Evolutionary conservation across 2,797 vertebrate genomes (phyloP).

Genomic region (Cetoscarus ocellatus): DNA sequence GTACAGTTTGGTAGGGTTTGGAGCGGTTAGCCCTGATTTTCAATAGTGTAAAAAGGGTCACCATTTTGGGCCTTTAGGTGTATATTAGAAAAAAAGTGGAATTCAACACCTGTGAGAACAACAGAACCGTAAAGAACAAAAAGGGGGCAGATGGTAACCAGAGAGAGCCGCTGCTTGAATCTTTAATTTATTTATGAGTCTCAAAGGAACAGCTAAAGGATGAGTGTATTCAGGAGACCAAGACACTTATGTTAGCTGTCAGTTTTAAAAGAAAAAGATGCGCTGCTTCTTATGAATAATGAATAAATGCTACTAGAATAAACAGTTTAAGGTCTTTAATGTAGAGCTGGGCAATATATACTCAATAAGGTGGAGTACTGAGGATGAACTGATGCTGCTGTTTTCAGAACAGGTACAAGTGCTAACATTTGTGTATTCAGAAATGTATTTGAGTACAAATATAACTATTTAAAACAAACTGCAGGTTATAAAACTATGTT

Average conservation of each 20-base stretch:
- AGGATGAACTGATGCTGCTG: no score
- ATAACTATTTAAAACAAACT: no score
- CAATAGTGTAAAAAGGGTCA: no score
- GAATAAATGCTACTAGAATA: constrained; percentile 32
- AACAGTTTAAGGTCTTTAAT: not conserved
- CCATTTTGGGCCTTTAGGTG: no score
- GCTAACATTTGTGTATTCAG: no score
- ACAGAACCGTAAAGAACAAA: constrained; percentile 24
- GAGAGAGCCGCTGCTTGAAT: constrained; percentile 38
- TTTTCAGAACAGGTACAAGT: no score
- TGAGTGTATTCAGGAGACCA: constrained; percentile 23
- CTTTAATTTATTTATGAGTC: constrained; percentile 64
- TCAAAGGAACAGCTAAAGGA: constrained; percentile 47
- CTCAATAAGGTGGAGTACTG: no score
- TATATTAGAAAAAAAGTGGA: constrained; percentile 25
- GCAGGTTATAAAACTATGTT: no score
- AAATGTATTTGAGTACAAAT: no score
- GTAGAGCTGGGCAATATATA: no score
- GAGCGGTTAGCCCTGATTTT: no score
- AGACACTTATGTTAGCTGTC: not conserved
- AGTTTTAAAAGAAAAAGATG: constrained; percentile 15
- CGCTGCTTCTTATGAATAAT: constrained; percentile 57
- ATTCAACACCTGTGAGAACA: constrained; percentile 42
- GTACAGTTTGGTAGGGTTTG: no score
- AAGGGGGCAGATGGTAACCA: constrained; percentile 52